These are phyloP conservation scores for Lycia hirtaria DNA, from an alignment of 2,888 invertebrate species.

Conservation along the genomic window DNA sequence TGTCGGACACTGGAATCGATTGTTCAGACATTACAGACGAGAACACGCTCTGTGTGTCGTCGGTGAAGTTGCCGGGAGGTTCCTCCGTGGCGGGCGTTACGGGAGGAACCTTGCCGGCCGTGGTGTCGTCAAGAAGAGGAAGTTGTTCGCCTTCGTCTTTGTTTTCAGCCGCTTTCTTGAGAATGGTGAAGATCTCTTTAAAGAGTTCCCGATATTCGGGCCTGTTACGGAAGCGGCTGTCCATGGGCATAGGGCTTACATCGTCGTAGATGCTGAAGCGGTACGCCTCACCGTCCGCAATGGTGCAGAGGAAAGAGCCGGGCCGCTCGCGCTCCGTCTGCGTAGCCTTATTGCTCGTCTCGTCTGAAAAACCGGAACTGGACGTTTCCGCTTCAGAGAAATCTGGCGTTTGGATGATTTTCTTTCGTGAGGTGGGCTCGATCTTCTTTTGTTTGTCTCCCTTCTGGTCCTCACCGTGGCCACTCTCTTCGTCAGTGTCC, in stretches of 20 bases:
- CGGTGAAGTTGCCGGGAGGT: conserved; percentile 87
- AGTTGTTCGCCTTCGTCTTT: conserved; percentile 92
- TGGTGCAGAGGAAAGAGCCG: conserved; percentile 93
- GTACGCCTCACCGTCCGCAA: conserved; percentile 94
- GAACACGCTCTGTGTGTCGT: conserved; percentile 90
- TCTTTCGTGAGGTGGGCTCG: conserved; percentile 77
- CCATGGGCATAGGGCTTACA: conserved; percentile 91
- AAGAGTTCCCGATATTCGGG: conserved; percentile 93
- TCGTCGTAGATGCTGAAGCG: conserved; percentile 94
- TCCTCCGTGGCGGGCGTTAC: conserved; percentile 89
- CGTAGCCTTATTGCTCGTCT: conserved; percentile 92
- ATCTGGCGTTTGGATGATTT: conserved; percentile 90
- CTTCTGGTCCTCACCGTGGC: conserved; percentile 85
- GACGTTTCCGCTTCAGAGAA: conserved; percentile 95
- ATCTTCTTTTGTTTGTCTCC: conserved; percentile 78
- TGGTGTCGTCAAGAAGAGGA: conserved; percentile 88
- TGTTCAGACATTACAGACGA: conserved; percentile 91
- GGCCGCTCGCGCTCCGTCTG: conserved; percentile 92
- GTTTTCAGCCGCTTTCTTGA: conserved; percentile 93
- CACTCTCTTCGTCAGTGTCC: conserved; percentile 88
- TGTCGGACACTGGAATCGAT: conserved; percentile 89
- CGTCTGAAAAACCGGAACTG: conserved; percentile 93
- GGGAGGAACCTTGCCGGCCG: conserved; percentile 87
- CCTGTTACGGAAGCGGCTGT: conserved; percentile 92
- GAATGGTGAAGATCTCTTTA: conserved; percentile 92